Conservation (phyloP, 2,797 vertebrate genomes). For the Danio choprae region DNA sequence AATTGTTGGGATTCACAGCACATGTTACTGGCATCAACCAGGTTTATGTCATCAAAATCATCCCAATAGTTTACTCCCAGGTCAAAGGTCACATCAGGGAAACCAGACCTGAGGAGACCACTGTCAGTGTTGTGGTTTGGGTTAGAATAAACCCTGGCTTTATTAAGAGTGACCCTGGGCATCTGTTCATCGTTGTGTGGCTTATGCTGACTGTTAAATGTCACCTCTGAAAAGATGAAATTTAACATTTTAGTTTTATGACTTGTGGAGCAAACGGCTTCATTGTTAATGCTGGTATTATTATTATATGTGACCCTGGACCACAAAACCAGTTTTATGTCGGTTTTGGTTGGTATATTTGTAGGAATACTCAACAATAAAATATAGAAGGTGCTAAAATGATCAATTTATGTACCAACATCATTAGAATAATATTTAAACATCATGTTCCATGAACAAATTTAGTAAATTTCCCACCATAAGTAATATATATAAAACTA, state of each 20-base stretch:
- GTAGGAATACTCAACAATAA: too few species aligned
- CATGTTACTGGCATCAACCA: conserved; percentile 77
- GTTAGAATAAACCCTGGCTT: conserved; percentile 57
- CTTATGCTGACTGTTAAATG: not conserved
- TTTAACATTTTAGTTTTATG: not conserved
- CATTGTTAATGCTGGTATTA: too few species aligned
- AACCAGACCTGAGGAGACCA: conserved; percentile 68
- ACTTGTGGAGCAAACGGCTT: not conserved
- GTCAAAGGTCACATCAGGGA: conserved; percentile 82
- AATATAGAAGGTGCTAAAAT: too few species aligned
- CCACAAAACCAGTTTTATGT: too few species aligned
- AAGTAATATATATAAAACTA: too few species aligned
- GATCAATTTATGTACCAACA: too few species aligned
- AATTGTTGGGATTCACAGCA: conserved; percentile 47
- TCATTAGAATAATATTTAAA: too few species aligned
- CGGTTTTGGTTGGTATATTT: too few species aligned
- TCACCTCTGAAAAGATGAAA: conserved; percentile 59
- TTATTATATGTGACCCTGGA: too few species aligned
- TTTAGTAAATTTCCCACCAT: too few species aligned
- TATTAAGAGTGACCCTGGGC: conserved; percentile 54
- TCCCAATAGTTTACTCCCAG: conserved; percentile 87
- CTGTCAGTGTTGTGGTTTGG: conserved; percentile 65
- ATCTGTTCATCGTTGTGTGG: conserved; percentile 14
- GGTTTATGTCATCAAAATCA: conserved; percentile 88
- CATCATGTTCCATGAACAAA: too few species aligned